Percentiles rank a stretch among this genome's conserved stretches.
phyloP scores from a whole-genome alignment of 2,797 vertebrate genomes.

The Champsocephalus esox region DNA sequence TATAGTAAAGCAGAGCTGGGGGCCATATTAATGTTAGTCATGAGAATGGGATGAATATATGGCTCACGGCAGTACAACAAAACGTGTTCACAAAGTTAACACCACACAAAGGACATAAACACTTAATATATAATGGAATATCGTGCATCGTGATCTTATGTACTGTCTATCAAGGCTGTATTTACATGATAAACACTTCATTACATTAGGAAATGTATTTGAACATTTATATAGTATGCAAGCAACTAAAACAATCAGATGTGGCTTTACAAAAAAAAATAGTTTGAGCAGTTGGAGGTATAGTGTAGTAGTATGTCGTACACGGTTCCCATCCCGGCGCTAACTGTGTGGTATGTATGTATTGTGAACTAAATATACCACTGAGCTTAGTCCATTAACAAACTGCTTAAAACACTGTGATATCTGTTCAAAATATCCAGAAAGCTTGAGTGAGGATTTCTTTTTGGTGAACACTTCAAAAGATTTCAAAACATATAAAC shows the following conservation, averaged over 20 bases:
- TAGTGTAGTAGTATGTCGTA: background rate
- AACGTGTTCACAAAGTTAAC: background rate
- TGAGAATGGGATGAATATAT: background rate
- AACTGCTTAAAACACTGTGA: background rate
- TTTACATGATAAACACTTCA: background rate
- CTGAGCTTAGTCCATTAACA: background rate
- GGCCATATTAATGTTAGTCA: background rate
- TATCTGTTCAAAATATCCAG: no score
- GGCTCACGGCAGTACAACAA: background rate
- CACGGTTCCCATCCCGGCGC: background rate
- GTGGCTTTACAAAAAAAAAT: background rate
- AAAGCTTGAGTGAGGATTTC: background rate
- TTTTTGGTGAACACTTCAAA: background rate
- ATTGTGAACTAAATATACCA: background rate
- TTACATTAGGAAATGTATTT: background rate
- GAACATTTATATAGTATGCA: background rate
- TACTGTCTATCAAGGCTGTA: background rate
- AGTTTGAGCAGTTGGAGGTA: background rate
- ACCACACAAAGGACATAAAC: background rate
- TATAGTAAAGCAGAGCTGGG: background rate
- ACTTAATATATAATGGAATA: background rate
- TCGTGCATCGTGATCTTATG: background rate
- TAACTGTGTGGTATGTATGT: background rate
- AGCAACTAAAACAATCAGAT: conserved; percentile 1
- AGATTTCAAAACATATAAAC: no score